Conservation (phyloP, 2,113 vertebrate species). For the Actenoides hombroni region DNA sequence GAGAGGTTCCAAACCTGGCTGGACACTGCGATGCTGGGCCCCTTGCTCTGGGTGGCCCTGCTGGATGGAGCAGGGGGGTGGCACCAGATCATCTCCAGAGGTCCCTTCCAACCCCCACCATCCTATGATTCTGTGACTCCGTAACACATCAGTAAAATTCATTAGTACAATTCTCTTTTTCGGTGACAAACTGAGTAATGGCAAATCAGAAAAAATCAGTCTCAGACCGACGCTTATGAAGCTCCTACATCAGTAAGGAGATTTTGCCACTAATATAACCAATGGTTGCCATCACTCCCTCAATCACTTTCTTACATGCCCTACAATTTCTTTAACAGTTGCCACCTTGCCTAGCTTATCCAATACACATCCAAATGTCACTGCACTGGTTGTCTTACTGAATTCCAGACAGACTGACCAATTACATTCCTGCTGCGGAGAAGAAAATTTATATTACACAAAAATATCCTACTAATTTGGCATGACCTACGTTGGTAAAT, state of each 20-base stretch:
- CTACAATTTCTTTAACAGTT: not conserved
- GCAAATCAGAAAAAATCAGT: not conserved
- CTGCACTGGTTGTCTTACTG: not conserved
- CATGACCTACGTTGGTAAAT: not conserved
- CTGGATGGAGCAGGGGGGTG: too few species aligned
- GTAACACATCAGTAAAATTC: not conserved
- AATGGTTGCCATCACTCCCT: not conserved
- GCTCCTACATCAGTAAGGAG: not conserved
- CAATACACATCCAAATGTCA: not conserved
- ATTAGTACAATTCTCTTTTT: not conserved
- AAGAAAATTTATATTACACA: not conserved
- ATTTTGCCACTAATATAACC: not conserved
- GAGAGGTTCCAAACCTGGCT: too few species aligned
- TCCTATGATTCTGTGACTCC: too few species aligned
- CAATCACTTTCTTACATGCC: not conserved
- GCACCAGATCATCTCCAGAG: too few species aligned
- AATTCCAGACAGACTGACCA: not conserved
- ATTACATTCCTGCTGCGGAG: not conserved
- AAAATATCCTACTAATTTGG: not conserved
- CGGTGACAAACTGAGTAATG: not conserved
- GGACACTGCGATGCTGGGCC: too few species aligned
- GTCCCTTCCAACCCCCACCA: too few species aligned
- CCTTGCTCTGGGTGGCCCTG: too few species aligned
- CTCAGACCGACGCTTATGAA: not conserved
- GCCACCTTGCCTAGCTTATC: not conserved